Evolutionary conservation across 1,140 invertebrate genomes (phyloP), one percentile per base, ranked within the genome.

Genomic region (Microplitis mediator): DNA sequence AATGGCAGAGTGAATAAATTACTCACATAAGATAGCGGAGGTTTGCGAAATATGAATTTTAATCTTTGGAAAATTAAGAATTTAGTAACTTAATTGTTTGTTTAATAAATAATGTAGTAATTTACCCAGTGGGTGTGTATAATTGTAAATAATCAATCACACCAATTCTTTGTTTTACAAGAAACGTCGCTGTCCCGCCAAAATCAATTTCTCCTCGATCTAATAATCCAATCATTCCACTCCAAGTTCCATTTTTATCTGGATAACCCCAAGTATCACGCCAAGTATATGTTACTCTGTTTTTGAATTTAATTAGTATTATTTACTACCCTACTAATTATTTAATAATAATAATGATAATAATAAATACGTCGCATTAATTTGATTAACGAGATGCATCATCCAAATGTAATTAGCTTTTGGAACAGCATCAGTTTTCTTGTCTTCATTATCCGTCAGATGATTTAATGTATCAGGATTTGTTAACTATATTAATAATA

Each of bases 1-100:
- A 93, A 93, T 0, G 91, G 91, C 51, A 92, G 74, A 13, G 87
- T 76, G 74, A 91, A 93, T 34, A 92, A 87, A 77, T 92, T 92
- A 63, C 87, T 89, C 31, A 91, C 88, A 73, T 89, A 91, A 0
- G 91, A 92, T n/a, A 92, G 78, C 75, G 92, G 90, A 4, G 91
- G 91, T 80, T 90, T 88, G 36, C 89, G 87, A 76, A 92, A 92
- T 11, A 92, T 87, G 79, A 92, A 92, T 73, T 88, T 89, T 0
- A 89, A 89, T 50, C 89, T 85, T 31, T 45, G 11, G 11, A 2
- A 45, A 8, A 45, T 5, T 6, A 39, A 39, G 6, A 45, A 8
- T 9, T 45, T 45, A 45, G 39, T 11, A 1, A 3, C 2, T 36
- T 3, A 23, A 67, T 52, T 11, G n/a, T 14, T 23, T 23, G 23